Evolutionary conservation across 2,113 vertebrate species (phyloP).

Genomic region (Taxidea taxus): DNA sequence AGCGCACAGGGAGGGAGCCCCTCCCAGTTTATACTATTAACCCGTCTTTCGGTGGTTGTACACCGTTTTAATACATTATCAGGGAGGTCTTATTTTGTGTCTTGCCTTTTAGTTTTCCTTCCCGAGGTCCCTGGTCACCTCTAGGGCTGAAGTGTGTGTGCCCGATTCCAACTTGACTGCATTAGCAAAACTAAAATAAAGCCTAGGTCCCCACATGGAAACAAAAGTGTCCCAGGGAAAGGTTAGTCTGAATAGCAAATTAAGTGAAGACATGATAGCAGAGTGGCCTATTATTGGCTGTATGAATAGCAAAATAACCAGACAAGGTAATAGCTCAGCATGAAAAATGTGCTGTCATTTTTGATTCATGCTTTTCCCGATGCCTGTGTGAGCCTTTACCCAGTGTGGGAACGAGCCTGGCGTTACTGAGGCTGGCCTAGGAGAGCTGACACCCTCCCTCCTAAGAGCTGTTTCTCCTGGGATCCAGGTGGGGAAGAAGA

Average conservation of each 20-base stretch:
- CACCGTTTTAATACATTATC: neutral
- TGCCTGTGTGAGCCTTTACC: neutral
- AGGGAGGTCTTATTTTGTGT: neutral
- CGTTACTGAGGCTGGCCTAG: neutral
- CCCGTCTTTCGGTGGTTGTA: neutral
- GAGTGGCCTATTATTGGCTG: slow-evolving; percentile 78
- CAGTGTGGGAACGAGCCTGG: neutral
- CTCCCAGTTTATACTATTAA: neutral
- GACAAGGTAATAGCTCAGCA: slow-evolving; percentile 72
- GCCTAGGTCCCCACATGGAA: neutral
- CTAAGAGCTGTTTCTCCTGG: neutral
- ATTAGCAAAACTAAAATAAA: slow-evolving; percentile 51
- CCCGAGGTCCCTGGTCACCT: neutral
- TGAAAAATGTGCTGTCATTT: slow-evolving; percentile 73
- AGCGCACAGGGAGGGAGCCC: neutral
- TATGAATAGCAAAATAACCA: slow-evolving; percentile 79
- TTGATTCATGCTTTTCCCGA: slow-evolving; percentile 72
- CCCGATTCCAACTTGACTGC: neutral
- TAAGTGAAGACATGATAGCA: slow-evolving; percentile 77
- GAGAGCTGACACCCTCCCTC: neutral
- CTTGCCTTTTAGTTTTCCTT: neutral
- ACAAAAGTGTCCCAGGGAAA: slow-evolving; percentile 22
- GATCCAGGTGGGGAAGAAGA: neutral
- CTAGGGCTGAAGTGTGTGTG: neutral
- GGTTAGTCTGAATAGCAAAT: slow-evolving; percentile 76